Conservation (phyloP, 2,113 vertebrate species). For the Micronisus gabar region DNA sequence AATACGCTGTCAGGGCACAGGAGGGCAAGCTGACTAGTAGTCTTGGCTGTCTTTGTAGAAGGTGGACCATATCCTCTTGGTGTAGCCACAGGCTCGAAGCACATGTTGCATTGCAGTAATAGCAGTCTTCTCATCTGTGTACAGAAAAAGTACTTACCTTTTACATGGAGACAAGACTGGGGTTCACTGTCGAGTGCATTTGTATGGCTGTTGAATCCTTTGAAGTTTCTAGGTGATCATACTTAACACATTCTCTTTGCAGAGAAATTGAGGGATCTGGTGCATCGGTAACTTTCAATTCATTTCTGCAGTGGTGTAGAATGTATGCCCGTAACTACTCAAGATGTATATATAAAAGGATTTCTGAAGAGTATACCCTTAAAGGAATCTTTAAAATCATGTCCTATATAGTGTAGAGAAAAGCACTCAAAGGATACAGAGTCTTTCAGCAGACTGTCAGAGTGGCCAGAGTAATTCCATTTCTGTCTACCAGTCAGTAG, state of each 20-base stretch:
- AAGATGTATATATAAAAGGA: not conserved
- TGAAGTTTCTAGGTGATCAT: not conserved
- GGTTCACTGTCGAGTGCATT: not conserved
- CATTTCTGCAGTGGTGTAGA: not conserved
- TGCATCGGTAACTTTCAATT: not conserved
- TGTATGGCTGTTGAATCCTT: not conserved
- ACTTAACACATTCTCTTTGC: not conserved
- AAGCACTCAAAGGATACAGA: not conserved
- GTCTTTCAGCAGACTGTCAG: not conserved
- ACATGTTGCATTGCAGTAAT: rapidly evolving
- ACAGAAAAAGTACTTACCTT: not conserved
- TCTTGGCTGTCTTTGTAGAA: not conserved
- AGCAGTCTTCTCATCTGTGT: not conserved
- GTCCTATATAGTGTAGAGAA: not conserved
- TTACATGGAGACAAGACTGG: not conserved
- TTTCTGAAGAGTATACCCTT: not conserved
- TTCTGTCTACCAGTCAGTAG: not conserved
- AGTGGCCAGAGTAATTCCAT: not conserved
- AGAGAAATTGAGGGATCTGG: not conserved
- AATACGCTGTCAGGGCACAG: not conserved
- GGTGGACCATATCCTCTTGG: not conserved
- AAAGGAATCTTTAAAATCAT: not conserved
- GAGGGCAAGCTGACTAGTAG: not conserved
- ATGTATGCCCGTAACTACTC: not conserved
- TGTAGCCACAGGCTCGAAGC: not conserved